A percentile compares a stretch with the other conserved stretches of the same genome.
Evolutionary conservation across 2,888 invertebrate genomes (phyloP).

Genomic region (Steinernema carpocapsae): DNA sequence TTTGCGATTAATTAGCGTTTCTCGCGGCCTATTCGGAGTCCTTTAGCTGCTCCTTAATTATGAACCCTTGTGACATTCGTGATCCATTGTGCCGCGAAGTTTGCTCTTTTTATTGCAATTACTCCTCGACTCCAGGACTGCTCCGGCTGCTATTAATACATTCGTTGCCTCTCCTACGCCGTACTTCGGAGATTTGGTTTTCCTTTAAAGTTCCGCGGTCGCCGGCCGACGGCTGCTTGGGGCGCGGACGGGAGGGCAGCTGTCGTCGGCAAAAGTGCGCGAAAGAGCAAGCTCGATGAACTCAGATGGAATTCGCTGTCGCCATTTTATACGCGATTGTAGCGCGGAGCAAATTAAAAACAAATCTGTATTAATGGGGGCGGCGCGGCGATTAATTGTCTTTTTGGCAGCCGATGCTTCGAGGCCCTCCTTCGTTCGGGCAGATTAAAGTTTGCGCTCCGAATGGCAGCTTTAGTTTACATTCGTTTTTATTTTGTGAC

Average conservation of each 20-base stretch:
- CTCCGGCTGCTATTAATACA: too few relatives aligned
- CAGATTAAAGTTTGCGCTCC: slow-evolving; percentile 30
- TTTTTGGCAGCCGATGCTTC: slow-evolving; percentile 19
- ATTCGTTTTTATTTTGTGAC: slow-evolving; percentile 25
- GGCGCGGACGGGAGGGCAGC: not conserved
- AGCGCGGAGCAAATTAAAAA: not conserved
- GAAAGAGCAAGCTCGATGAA: not conserved
- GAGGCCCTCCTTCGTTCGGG: not conserved
- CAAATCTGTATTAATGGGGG: slow-evolving; percentile 17
- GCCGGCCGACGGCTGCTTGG: not conserved
- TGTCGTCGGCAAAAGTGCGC: slow-evolving; percentile 11
- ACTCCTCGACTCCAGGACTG: too few relatives aligned
- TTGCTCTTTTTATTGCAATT: too few relatives aligned
- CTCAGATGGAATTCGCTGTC: not conserved
- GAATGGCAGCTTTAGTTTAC: slow-evolving; percentile 29
- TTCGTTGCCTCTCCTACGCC: too few relatives aligned
- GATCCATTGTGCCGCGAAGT: too few relatives aligned
- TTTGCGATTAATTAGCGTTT: slow-evolving; percentile 10
- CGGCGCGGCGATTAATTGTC: slow-evolving; percentile 26
- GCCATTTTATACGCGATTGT: not conserved
- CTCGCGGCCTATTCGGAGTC: not conserved
- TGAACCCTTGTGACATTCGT: not conserved
- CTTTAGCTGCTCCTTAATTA: slow-evolving; percentile 14
- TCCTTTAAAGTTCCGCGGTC: not conserved
- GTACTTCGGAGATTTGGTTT: not conserved